These are phyloP conservation scores for Coelogynopora nodosa DNA, from an alignment of 2,888 invertebrate genomes.

Conservation along the genomic window DNA sequence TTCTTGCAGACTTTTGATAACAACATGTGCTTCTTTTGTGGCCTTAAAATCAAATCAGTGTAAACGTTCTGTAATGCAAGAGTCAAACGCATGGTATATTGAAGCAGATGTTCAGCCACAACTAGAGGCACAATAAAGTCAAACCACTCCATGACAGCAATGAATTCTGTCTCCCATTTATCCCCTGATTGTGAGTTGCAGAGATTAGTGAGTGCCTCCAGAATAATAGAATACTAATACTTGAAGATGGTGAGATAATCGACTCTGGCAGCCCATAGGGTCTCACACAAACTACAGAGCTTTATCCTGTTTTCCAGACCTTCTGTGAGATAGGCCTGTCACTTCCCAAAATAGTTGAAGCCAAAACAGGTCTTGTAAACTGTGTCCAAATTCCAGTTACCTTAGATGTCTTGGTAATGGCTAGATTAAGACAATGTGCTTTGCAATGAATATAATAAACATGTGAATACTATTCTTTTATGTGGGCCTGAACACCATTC, in stretches of 20 bases:
- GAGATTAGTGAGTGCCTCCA: background rate
- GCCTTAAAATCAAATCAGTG: background rate
- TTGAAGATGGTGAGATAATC: background rate
- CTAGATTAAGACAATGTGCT: background rate
- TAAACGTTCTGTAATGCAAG: background rate
- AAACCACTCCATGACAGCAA: background rate
- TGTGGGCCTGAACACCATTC: background rate
- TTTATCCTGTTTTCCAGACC: background rate
- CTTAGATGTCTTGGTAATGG: background rate
- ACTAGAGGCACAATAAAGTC: background rate
- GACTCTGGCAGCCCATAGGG: background rate
- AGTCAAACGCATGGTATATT: background rate
- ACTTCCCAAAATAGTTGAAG: background rate
- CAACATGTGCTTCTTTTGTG: background rate
- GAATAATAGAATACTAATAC: background rate
- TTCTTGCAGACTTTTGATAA: background rate
- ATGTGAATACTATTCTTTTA: background rate
- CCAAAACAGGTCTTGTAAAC: background rate
- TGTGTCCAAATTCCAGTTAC: background rate
- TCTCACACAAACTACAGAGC: background rate
- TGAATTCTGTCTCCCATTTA: background rate
- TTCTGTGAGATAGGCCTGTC: background rate
- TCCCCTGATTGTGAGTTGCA: background rate
- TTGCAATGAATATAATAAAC: background rate
- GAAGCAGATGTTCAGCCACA: background rate